Conservation (phyloP, 2,113 vertebrate species). For the mouse (Mus musculus) region GRCm39 chr13:81905501-81906000, state of each 20-base stretch:
- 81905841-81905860: not conserved
- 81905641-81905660: not conserved
- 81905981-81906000: too few species aligned
- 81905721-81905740: not conserved
- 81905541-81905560: not conserved
- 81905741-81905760: not conserved
- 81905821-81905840: not conserved
- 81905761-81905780: not conserved
- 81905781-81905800: not conserved
- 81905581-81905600: not conserved
- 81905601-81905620: not conserved
- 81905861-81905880: not conserved
- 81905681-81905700: not conserved
- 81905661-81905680: not conserved
- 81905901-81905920: not conserved
- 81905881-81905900: not conserved
- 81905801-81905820: not conserved
- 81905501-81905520: not conserved
- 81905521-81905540: not conserved
- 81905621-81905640: not conserved
- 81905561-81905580: not conserved
- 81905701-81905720: not conserved
- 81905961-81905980: too few species aligned
- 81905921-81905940: not conserved
- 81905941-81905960: too few species aligned